Conservation (phyloP, 1,140 invertebrate genomes). For the Nylanderia fulva region DNA sequence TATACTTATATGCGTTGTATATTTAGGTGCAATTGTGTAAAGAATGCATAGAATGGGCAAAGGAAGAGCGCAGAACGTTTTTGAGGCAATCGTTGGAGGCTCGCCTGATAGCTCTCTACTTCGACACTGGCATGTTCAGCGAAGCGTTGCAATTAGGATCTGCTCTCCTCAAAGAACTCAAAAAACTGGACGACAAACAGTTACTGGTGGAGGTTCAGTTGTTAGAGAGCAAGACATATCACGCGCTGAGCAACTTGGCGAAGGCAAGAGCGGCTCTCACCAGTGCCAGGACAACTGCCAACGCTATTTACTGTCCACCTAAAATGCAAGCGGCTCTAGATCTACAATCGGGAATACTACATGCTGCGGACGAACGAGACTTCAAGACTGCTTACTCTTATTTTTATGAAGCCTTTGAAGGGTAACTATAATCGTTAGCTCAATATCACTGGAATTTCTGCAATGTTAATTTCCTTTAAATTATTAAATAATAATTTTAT, state of each 20-base stretch:
- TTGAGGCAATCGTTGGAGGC: constrained; percentile 98
- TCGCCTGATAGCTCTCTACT: constrained; percentile 96
- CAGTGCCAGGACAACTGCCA: constrained; percentile 99
- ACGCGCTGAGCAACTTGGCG: constrained; percentile 98
- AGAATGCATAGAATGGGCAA: constrained; percentile 99
- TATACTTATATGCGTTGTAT: not conserved
- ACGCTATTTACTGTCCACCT: constrained; percentile 99
- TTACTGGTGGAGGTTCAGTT: constrained; percentile 98
- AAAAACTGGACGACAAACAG: constrained; percentile 99
- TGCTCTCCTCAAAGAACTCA: constrained; percentile 96
- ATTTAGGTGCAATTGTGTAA: constrained; percentile 92
- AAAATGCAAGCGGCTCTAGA: constrained; percentile 99
- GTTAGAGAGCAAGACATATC: constrained; percentile 99
- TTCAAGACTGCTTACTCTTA: constrained; percentile 99
- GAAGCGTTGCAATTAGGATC: constrained; percentile 95
- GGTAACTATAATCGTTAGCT: constrained; percentile 80
- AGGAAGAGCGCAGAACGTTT: constrained; percentile 98
- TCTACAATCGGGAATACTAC: constrained; percentile 98
- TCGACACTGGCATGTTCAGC: constrained; percentile 95
- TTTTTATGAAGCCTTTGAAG: constrained; percentile 99
- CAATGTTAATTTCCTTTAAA: too few relatives aligned
- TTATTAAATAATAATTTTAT: too few relatives aligned
- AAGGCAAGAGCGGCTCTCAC: constrained; percentile 99
- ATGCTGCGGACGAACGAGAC: constrained; percentile 99
- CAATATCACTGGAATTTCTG: too few relatives aligned